Base-by-base conservation (phyloP, 2,888 invertebrate genomes). In the Tuberolachnus salignus region DNA sequence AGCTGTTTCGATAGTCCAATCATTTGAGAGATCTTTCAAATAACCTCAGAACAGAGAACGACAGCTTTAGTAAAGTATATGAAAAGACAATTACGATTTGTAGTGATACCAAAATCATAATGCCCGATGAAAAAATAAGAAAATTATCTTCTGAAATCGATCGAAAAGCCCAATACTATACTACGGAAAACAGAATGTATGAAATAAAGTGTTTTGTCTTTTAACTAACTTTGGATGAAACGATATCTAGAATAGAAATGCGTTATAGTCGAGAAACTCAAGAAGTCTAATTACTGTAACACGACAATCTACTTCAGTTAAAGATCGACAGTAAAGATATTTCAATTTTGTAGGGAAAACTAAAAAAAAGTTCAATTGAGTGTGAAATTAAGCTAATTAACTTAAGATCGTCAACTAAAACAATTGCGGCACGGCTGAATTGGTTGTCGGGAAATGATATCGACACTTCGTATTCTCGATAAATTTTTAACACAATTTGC, bases 1-100 rank as follows among this genome's bases (percentile, higher is more conserved):
- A 51, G 51, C 51, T 51, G 51, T 51, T 51, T 51, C 51, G 16
- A 51, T 51, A n/a, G 51, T 51, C 14, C 51, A 51, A 51, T 51
- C 51, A 51, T n/a, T 51, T 10, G 16, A 16, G 51, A 16, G 16
- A 51, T 51, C 51, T 51, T 51, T 51, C 14, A 51, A 51, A 4
- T n/a, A 51, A 51, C 51, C 51, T 51, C 51, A 51, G 51, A 51
- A 51, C 51, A n/a, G 51, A 51, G 16, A 16, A 51, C 13, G 46
- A 46, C 46, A 46, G 46, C 13, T 46, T 46, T 46, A 46, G 13
- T 9, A 13, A 46, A 3, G 46, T 46, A 46, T 46, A 46, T 46
- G 46, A 46, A 46, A 13, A 46, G 13, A 46, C 46, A 13, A 46
- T 46, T 46, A 46, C 9, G 46, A 46, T 46, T 46, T 46, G 46